Evolutionary conservation across 1,140 invertebrate species (phyloP).

Genomic region (Paraescarpia echinospica): DNA sequence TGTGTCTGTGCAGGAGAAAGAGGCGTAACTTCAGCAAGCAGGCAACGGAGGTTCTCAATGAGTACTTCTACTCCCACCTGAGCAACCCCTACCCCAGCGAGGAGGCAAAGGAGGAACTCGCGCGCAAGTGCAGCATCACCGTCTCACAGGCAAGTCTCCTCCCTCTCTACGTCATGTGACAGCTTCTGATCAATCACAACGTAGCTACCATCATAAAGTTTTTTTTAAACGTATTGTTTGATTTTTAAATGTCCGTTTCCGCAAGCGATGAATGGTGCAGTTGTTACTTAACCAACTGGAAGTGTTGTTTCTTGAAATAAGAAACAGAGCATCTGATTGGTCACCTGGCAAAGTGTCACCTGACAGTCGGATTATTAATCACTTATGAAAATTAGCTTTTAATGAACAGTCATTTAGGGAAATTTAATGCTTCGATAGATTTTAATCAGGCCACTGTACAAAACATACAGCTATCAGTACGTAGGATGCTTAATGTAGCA

Average conservation of each 20-base stretch:
- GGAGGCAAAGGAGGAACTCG: conserved; percentile 99
- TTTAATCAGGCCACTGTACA: not conserved
- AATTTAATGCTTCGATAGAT: not conserved
- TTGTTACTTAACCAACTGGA: no score
- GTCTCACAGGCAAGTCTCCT: conserved; percentile 77
- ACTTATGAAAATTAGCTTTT: no score
- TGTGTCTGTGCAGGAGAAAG: conserved; percentile 74
- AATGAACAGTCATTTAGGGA: not conserved
- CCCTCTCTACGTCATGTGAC: not conserved
- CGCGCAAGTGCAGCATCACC: conserved; percentile 98
- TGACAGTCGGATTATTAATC: no score
- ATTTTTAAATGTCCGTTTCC: not conserved
- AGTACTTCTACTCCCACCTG: conserved; percentile 99
- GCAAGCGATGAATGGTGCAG: no score
- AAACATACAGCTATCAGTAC: not conserved
- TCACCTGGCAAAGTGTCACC: no score
- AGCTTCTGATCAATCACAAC: not conserved
- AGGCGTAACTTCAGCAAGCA: conserved; percentile 99
- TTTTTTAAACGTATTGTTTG: not conserved
- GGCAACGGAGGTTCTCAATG: conserved; percentile 98
- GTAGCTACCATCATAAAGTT: not conserved
- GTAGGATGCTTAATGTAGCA: not conserved
- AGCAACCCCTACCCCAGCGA: conserved; percentile 99
- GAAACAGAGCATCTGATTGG: no score
- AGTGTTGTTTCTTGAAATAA: no score